Evolutionary conservation across 1,140 invertebrate species (phyloP).

Genomic region (Diorhabda elongata): DNA sequence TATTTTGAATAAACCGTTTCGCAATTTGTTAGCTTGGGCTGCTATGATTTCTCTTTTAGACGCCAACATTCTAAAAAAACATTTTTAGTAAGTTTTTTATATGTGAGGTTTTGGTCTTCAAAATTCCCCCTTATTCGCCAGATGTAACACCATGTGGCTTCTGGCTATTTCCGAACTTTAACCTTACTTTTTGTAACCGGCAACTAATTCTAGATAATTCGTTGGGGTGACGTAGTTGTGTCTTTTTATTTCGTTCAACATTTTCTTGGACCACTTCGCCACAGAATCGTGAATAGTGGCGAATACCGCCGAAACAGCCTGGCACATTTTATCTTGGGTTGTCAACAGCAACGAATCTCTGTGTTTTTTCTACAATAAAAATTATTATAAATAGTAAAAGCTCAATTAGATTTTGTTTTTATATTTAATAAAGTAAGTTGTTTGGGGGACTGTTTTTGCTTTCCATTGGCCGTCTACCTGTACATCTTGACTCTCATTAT

Average conservation of each 20-base stretch:
- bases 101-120: no score
- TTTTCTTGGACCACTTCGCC: conserved; percentile 61
- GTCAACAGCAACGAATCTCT: conserved; percentile 46
- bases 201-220: conserved; percentile 78
- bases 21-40: conserved; percentile 65
- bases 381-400: no score
- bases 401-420: no score
- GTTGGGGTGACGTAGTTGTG: conserved; percentile 82
- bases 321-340: conserved; percentile 58
- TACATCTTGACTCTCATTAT: no score
- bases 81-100: no score
- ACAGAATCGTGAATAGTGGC: conserved; percentile 75
- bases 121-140: no score
- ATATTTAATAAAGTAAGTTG: no score
- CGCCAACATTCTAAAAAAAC: conserved; percentile 62
- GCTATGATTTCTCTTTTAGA: conserved; percentile 67
- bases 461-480: no score
- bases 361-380: no score
- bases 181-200: conserved; percentile 71
- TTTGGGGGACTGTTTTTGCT: no score
- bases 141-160: no score
- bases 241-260: conserved; percentile 72
- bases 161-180: neutral
- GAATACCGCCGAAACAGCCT: conserved; percentile 66
- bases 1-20: conserved; percentile 74